Conservation (phyloP, 2,113 vertebrate genomes). For the Proterorhinus semilunaris region DNA sequence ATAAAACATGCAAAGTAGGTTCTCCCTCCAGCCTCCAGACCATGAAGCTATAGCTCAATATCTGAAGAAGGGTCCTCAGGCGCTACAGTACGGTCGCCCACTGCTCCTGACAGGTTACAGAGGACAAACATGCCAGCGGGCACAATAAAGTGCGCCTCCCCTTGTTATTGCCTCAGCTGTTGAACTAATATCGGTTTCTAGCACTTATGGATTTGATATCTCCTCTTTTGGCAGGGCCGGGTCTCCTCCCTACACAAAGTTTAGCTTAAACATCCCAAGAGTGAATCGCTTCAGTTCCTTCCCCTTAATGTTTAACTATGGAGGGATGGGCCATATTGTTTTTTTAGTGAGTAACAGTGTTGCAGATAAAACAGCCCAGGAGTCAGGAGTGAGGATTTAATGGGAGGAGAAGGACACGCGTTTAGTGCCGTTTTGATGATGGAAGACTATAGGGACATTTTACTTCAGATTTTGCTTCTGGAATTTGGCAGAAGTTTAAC, state of each 20-base stretch:
- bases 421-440: not conserved
- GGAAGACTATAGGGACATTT: not conserved
- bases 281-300: slow-evolving; percentile 61
- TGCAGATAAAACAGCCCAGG: slow-evolving; percentile 34
- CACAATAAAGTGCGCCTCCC: no score
- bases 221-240: not conserved
- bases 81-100: no score
- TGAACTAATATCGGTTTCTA: not conserved
- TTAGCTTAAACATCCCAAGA: slow-evolving; percentile 24
- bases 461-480: no score
- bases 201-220: not conserved
- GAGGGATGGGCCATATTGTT: slow-evolving; percentile 59
- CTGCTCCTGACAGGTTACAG: no score
- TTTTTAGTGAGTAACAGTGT: slow-evolving; percentile 47
- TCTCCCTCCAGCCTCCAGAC: no score
- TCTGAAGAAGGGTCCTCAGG: no score
- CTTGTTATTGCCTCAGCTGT: not conserved
- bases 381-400: slow-evolving; percentile 17
- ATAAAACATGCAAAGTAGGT: no score
- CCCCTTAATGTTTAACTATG: slow-evolving; percentile 60
- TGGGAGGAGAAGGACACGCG: not conserved
- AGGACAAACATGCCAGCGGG: not conserved
- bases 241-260: slow-evolving; percentile 22
- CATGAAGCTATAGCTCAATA: no score
- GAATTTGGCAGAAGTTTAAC: no score